Percentiles rank a stretch among this genome's conserved stretches.
Evolutionary conservation across 1,140 invertebrate species (phyloP).

Genomic region (Drosophila pseudoananassae): DNA sequence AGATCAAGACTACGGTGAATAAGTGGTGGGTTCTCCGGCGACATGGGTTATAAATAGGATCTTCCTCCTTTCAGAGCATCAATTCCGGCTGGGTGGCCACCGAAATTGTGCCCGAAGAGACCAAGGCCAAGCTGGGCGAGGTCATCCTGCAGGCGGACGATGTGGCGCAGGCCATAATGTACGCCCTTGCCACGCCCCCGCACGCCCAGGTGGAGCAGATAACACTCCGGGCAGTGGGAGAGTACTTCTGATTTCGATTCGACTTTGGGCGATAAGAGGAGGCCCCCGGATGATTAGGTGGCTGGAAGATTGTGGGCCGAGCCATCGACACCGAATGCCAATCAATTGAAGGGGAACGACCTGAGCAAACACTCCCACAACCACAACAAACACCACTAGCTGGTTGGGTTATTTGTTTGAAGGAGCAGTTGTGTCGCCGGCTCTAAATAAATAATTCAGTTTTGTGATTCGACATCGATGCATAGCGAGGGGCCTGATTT

Average conservation of each 20-base stretch:
- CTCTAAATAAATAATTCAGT: conserved; percentile 69
- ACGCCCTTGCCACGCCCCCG: conserved; percentile 86
- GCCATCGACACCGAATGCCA: conserved; percentile 63
- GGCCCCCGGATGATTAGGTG: conserved; percentile 16
- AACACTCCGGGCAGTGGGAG: conserved; percentile 79
- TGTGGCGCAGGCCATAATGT: conserved; percentile 86
- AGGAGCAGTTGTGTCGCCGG: not conserved
- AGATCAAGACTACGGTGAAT: conserved; percentile 89
- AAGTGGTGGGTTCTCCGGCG: too few relatives aligned
- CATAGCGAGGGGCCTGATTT: not conserved
- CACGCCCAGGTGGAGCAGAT: conserved; percentile 87
- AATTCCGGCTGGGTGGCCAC: conserved; percentile 87
- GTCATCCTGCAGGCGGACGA: conserved; percentile 83
- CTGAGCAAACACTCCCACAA: conserved; percentile 18
- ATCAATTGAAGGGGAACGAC: conserved; percentile 53
- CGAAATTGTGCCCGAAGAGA: conserved; percentile 84
- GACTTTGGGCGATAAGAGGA: conserved; percentile 1
- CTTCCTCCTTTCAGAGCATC: conserved; percentile 83
- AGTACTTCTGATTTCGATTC: conserved; percentile 56
- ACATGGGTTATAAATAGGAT: not conserved
- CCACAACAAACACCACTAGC: conserved; percentile 28
- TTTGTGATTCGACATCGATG: conserved; percentile 49
- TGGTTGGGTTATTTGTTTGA: conserved; percentile 31
- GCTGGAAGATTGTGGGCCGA: not conserved
- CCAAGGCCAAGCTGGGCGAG: conserved; percentile 63